These are phyloP conservation scores for Boleophthalmus pectinirostris DNA, from an alignment of 2,113 vertebrate genomes.

Conservation along the genomic window DNA sequence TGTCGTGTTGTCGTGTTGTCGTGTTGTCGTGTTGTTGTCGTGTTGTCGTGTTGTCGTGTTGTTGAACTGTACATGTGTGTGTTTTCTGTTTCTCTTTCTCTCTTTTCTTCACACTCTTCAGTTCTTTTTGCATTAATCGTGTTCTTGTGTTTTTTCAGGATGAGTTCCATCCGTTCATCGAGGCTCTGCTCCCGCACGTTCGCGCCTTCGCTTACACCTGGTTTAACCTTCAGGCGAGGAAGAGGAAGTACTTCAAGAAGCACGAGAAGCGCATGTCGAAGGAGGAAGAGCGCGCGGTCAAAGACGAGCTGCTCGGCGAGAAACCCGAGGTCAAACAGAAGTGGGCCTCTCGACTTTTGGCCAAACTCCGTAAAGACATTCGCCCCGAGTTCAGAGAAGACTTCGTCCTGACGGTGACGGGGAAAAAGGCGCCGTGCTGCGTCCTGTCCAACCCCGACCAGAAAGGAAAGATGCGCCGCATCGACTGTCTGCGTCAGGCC, in stretches of 20 bases:
- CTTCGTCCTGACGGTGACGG: slow-evolving; percentile 98
- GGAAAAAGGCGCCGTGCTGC: slow-evolving; percentile 96
- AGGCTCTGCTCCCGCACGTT: slow-evolving; percentile 98
- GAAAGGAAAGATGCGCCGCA: slow-evolving; percentile 99
- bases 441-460: slow-evolving; percentile 99
- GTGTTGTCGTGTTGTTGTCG: too few species aligned
- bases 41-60: too few species aligned
- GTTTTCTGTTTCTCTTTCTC: too few species aligned
- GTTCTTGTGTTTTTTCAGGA: slow-evolving; percentile 76
- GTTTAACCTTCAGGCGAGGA: slow-evolving; percentile 99
- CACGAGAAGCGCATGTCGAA: slow-evolving; percentile 99
- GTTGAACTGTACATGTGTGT: too few species aligned
- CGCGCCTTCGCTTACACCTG: slow-evolving; percentile 98
- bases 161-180: slow-evolving; percentile 99
- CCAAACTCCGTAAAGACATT: slow-evolving; percentile 98
- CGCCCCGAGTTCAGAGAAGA: slow-evolving; percentile 98
- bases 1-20: too few species aligned
- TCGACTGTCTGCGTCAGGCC: slow-evolving; percentile 98
- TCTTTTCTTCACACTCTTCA: too few species aligned
- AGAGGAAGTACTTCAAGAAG: slow-evolving; percentile 99
- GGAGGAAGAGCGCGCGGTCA: slow-evolving; percentile 98
- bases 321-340: slow-evolving; percentile 99
- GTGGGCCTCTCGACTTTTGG: slow-evolving; percentile 97
- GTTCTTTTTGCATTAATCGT: not conserved
- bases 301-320: slow-evolving; percentile 97